phyloP scores from a whole-genome alignment of 2,797 vertebrate species.

The Betta splendens region DNA sequence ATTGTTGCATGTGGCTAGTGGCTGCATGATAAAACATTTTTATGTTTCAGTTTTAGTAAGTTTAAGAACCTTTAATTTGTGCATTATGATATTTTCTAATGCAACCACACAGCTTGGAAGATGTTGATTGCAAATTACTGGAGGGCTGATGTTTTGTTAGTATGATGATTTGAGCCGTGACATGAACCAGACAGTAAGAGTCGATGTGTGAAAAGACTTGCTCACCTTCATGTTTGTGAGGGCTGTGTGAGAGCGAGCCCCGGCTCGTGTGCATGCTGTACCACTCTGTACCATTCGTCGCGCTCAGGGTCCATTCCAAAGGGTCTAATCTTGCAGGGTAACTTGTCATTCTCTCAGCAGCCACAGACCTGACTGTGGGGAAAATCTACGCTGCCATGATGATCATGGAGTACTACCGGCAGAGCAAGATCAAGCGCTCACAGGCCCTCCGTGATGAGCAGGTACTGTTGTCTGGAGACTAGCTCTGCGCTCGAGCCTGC shows the following conservation, averaged over 20 bases:
- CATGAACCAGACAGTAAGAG: conserved; percentile 12
- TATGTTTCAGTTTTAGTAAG: conserved; percentile 2
- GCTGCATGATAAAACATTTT: conserved; percentile 16
- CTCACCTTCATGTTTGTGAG: conserved; percentile 58
- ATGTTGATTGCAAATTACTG: too few species aligned
- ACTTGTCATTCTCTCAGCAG: conserved; percentile 88
- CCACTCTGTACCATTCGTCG: conserved; percentile 73
- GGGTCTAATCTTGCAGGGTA: conserved; percentile 84
- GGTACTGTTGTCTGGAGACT: conserved; percentile 76
- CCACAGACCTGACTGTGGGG: conserved; percentile 95
- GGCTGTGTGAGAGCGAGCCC: conserved; percentile 36
- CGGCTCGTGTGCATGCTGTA: conserved; percentile 56
- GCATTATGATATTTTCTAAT: conserved; percentile 26
- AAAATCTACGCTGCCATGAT: conserved; percentile 99
- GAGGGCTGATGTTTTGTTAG: conserved; percentile 11
- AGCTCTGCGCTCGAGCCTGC: conserved; percentile 28
- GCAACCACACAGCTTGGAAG: neutral
- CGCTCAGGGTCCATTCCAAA: conserved; percentile 81
- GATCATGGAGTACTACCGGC: conserved; percentile 98
- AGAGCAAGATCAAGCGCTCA: conserved; percentile 95
- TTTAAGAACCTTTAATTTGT: conserved; percentile 16
- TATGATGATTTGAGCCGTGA: conserved; percentile 17
- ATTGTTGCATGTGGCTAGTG: too few species aligned
- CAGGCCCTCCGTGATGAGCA: conserved; percentile 93
- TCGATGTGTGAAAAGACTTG: conserved; percentile 82